Conservation (phyloP, 1,140 invertebrate genomes). For the Drosophila cardini region DNA sequence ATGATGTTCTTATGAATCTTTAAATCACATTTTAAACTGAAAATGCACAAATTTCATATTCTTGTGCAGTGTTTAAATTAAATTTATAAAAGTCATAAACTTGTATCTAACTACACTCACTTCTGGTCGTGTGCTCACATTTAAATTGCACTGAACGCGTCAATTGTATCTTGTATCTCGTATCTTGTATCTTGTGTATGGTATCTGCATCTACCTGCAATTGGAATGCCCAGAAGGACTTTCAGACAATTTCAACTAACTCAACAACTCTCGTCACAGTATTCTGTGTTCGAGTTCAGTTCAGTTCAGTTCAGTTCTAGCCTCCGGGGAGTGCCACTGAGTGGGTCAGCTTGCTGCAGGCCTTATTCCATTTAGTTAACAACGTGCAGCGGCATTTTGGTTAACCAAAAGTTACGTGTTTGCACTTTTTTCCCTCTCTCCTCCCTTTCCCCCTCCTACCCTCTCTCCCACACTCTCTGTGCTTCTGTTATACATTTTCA, state of each 20-base stretch:
- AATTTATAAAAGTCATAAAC: background rate
- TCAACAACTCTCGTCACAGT: slow-evolving; percentile 40
- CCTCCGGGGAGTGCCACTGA: slow-evolving; percentile 37
- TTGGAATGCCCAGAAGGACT: slow-evolving; percentile 67
- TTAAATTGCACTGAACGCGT: slow-evolving; percentile 2
- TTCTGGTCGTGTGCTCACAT: background rate
- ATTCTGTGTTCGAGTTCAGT: too few species aligned
- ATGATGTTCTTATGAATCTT: too few species aligned
- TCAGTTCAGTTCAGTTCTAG: slow-evolving; percentile 18
- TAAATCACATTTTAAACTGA: too few species aligned
- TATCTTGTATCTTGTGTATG: slow-evolving; percentile 8
- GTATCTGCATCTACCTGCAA: slow-evolving; percentile 30
- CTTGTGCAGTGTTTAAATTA: background rate
- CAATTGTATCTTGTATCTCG: background rate
- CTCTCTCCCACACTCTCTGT: background rate
- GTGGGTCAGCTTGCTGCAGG: slow-evolving; percentile 38
- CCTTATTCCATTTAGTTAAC: slow-evolving; percentile 55
- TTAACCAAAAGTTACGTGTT: slow-evolving; percentile 79
- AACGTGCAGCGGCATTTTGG: slow-evolving; percentile 39
- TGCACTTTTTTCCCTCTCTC: slow-evolving; percentile 32
- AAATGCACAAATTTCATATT: too few species aligned
- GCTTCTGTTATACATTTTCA: slow-evolving; percentile 22
- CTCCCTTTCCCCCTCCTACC: slow-evolving; percentile 31
- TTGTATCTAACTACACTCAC: background rate
- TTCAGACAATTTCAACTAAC: slow-evolving; percentile 75